Evolutionary conservation across 2,888 invertebrate species (phyloP), one percentile per base, ranked within the genome.

Genomic region (Sinhomidia bicolor): DNA sequence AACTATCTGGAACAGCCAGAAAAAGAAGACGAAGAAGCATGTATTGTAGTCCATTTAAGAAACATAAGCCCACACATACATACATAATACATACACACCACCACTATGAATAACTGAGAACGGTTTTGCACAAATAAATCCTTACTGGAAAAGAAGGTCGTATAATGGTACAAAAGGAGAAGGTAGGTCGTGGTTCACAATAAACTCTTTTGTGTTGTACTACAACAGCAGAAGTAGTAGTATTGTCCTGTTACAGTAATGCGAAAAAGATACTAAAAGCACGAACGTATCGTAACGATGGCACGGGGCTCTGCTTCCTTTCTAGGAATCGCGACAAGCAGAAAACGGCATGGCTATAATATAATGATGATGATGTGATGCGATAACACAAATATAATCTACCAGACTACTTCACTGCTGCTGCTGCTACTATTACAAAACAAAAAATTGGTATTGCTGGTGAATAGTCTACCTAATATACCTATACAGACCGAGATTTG

Each of bases 141-240:
- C 47, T 14, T n/a, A 12, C 54, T 54, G 20, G 54, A 54, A 54
- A 20, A 54, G 54, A 17, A 54, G 54, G 54, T 54, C 54, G 20
- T 9, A n/a, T n/a, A n/a, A n/a, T n/a, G 20, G 2, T 6, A 54
- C 44, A 54, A 54, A 54, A 54, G 54, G 17, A 54, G 54, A 54
- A 20, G 54, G 20, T 54, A 54, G 54, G 54, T 54, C 54, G 54
- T 54, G 54, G 54, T 54, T 54, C 54, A 54, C 54, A 20, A 54
- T 5, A 17, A 17, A 20, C 44, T 47, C 17, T 3, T 17, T 10
- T 51, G 12, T n/a, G 10, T 10, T n/a, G n/a, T n/a, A n/a, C n/a
- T 54, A 9, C 20, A 54, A 17, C 20, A 6, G 17, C 17, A 12
- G 54, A 4, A 47, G 44, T 47, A 14, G 20, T 54, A 54, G 20